Percentiles rank a stretch among this genome's conserved stretches.
Conservation (phyloP, 2,888 invertebrate species). For the Tipula confusa region DNA sequence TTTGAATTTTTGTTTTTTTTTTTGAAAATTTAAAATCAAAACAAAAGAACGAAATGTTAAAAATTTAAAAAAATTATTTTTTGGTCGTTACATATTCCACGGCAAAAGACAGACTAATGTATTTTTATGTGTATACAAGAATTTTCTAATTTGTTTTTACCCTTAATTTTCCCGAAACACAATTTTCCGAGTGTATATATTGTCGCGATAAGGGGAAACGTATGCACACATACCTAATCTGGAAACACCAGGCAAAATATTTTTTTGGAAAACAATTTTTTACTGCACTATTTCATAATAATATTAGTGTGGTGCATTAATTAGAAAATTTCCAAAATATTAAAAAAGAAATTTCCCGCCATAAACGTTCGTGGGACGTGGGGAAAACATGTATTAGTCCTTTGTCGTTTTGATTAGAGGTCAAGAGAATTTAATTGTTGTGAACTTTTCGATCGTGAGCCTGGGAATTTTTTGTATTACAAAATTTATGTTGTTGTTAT, state of each 20-base stretch:
- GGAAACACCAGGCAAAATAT: no score
- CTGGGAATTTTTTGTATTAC: not conserved
- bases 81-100: slow-evolving; percentile 9
- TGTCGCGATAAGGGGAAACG: not conserved
- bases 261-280: not conserved
- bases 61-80: not conserved
- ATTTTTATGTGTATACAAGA: not conserved
- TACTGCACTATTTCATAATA: not conserved
- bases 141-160: no score
- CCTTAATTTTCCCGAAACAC: not conserved
- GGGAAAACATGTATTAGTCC: not conserved
- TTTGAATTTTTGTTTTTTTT: not conserved
- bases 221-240: not conserved
- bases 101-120: not conserved
- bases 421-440: not conserved
- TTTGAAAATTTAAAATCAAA: not conserved
- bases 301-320: not conserved
- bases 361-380: not conserved
- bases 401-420: not conserved
- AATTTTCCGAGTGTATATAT: not conserved
- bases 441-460: not conserved
- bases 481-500: not conserved
- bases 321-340: not conserved
- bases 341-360: not conserved
- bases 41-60: not conserved